phyloP scores from a whole-genome alignment of 2,888 invertebrate species.

The Liodrosophila aerea region DNA sequence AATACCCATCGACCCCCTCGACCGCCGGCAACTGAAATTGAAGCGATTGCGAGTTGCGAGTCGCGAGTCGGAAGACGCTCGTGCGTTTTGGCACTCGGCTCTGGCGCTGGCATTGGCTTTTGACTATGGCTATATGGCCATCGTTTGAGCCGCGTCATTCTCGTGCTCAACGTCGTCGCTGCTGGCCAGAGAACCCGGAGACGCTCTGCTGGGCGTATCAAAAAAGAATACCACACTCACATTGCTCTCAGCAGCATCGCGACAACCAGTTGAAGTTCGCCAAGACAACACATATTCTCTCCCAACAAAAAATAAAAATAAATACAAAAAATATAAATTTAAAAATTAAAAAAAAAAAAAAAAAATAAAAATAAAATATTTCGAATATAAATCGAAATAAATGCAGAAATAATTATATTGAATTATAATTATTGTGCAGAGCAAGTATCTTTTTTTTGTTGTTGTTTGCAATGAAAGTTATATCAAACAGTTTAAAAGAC shows the following conservation, averaged over 20 bases:
- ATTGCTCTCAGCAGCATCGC: slow-evolving; percentile 57
- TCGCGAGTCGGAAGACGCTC: too few species aligned
- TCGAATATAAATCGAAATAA: slow-evolving; percentile 1
- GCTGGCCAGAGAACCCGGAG: slow-evolving; percentile 54
- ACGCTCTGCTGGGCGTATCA: slow-evolving; percentile 30
- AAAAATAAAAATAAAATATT: neutral
- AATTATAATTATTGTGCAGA: slow-evolving; percentile 14
- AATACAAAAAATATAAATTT: slow-evolving; percentile 7
- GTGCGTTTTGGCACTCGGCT: slow-evolving; percentile 14
- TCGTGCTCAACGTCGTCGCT: slow-evolving; percentile 68
- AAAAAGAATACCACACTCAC: slow-evolving; percentile 40
- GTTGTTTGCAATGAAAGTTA: slow-evolving; percentile 10
- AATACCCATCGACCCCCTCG: neutral
- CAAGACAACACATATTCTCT: slow-evolving; percentile 1
- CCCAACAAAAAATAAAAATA: slow-evolving; percentile 15
- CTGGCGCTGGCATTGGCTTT: slow-evolving; percentile 1
- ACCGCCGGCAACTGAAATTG: slow-evolving; percentile 32
- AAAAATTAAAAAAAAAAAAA: neutral
- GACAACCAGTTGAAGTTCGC: slow-evolving; percentile 71
- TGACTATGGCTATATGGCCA: slow-evolving; percentile 8
- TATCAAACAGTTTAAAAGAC: too few species aligned
- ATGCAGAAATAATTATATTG: slow-evolving; percentile 1
- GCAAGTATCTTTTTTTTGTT: slow-evolving; percentile 7
- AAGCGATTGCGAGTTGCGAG: slow-evolving; percentile 39
- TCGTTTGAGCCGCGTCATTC: slow-evolving; percentile 47